phyloP scores from a whole-genome alignment of 2,888 invertebrate genomes.

The Lasioglossum leucozonium region DNA sequence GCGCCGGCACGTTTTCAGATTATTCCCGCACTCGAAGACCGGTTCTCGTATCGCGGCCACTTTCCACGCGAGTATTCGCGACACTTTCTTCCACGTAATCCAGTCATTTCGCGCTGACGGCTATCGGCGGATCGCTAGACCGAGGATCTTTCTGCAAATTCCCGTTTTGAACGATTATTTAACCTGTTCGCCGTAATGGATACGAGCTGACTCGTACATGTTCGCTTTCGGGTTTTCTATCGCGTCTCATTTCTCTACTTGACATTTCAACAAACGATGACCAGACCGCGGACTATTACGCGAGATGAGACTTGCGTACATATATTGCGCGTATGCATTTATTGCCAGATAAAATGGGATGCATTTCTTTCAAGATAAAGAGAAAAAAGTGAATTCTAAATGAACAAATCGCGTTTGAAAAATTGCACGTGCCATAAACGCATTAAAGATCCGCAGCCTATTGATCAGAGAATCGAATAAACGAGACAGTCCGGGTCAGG shows the following conservation, averaged over 20 bases:
- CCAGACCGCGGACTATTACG: not conserved
- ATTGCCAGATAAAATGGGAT: not conserved
- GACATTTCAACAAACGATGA: not conserved
- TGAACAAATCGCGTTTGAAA: not conserved
- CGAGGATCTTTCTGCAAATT: not conserved
- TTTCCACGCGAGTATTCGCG: conserved; percentile 23
- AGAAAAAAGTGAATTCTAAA: no score
- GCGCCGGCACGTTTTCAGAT: not conserved
- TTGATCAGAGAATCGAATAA: not conserved
- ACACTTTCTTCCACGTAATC: conserved; percentile 16
- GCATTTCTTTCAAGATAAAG: not conserved
- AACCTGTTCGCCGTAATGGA: not conserved
- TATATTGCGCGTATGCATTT: not conserved
- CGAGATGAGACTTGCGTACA: not conserved
- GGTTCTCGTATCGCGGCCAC: conserved; percentile 22
- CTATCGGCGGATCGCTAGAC: not conserved
- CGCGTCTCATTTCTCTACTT: not conserved
- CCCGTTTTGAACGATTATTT: not conserved
- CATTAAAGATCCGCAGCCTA: not conserved
- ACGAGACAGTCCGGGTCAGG: not conserved
- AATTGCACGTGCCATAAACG: not conserved
- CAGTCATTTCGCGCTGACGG: not conserved
- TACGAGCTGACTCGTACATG: not conserved
- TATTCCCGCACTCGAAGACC: not conserved
- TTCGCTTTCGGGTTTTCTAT: not conserved